A percentile compares a stretch with the other conserved stretches of the same genome.
These are phyloP conservation scores for Macrophya annulata DNA, from an alignment of 2,888 invertebrate species.

Conservation along the genomic window DNA sequence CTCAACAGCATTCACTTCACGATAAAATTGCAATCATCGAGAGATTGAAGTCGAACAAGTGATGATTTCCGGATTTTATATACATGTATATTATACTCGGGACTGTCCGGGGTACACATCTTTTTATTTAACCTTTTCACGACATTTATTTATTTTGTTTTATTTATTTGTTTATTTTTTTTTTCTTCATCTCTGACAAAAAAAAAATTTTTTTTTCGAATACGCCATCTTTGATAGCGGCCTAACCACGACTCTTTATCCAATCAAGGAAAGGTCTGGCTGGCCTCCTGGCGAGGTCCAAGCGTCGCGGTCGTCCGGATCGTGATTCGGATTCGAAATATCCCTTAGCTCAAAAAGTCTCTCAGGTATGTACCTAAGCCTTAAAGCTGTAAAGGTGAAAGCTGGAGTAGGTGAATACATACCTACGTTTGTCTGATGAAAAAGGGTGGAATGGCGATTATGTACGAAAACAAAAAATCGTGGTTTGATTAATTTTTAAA, in stretches of 20 bases:
- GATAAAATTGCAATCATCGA: conserved; percentile 40
- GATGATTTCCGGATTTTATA: conserved; percentile 8
- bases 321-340: conserved; percentile 51
- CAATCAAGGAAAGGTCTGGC: conserved; percentile 44
- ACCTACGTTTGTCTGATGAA: not conserved
- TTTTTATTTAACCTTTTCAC: not conserved
- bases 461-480: not conserved
- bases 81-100: not conserved
- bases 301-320: conserved; percentile 25
- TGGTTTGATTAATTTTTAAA: not conserved
- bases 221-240: not conserved
- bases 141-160: not conserved
- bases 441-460: not conserved
- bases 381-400: conserved; percentile 20
- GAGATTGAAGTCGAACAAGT: conserved; percentile 7
- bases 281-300: conserved; percentile 6
- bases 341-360: conserved; percentile 7
- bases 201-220: conserved; percentile 13
- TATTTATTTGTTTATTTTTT: not conserved
- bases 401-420: not conserved
- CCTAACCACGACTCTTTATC: conserved; percentile 48
- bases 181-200: not conserved
- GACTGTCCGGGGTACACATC: not conserved
- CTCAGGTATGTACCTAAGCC: conserved; percentile 19
- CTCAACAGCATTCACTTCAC: not conserved